Evolutionary conservation across 2,113 vertebrate species (phyloP).

Genomic region (Aleadryas rufinucha): DNA sequence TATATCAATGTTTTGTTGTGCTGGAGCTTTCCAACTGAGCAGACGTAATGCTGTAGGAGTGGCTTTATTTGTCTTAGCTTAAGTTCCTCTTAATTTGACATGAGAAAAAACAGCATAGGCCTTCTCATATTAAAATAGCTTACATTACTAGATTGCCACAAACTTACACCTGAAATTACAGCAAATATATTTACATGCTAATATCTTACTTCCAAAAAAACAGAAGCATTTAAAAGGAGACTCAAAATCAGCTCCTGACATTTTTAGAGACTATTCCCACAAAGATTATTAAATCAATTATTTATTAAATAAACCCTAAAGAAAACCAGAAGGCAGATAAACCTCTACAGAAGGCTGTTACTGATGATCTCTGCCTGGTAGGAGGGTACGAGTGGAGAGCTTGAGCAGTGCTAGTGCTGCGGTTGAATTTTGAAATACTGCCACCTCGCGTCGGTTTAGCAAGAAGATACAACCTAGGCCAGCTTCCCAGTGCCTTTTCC

Average conservation of each 20-base stretch:
- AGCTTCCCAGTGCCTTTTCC: neutral
- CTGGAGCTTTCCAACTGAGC: neutral
- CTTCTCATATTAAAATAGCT: neutral
- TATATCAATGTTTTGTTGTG: neutral
- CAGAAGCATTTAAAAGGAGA: neutral
- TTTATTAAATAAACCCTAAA: neutral
- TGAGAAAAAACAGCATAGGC: neutral
- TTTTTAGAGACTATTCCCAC: neutral
- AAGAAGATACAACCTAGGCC: neutral
- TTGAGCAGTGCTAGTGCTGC: neutral
- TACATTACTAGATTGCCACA: neutral
- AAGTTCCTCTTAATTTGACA: neutral
- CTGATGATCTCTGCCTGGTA: neutral
- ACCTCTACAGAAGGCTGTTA: neutral
- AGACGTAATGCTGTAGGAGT: rapidly evolving
- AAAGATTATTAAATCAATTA: too few species aligned
- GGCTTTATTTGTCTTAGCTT: neutral
- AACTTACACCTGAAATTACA: neutral
- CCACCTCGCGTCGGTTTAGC: neutral
- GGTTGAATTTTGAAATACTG: conserved; percentile 8
- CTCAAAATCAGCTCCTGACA: neutral
- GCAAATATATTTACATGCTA: neutral
- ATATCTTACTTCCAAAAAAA: neutral
- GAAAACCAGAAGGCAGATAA: neutral
- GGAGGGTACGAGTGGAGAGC: neutral